These are phyloP conservation scores for Nipponacmea schrenckii DNA, from an alignment of 2,888 invertebrate species.

Conservation along the genomic window DNA sequence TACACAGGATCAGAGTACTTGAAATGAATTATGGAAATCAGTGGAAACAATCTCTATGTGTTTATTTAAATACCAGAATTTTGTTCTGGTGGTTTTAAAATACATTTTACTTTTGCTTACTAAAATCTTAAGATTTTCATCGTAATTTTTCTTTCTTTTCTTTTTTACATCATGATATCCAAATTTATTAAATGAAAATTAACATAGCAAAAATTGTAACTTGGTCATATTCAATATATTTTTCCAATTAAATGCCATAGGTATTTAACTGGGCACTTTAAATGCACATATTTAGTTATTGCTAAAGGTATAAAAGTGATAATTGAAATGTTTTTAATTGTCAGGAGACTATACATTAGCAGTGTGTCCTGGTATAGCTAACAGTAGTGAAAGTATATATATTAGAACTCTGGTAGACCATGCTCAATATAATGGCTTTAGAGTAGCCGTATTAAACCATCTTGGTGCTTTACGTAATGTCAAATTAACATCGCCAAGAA, in stretches of 20 bases:
- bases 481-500: slow-evolving; percentile 85
- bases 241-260: too few species aligned
- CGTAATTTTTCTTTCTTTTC: too few species aligned
- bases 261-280: too few species aligned
- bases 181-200: too few species aligned
- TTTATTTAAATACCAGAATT: too few species aligned
- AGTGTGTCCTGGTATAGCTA: slow-evolving; percentile 81
- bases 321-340: slow-evolving; percentile 19
- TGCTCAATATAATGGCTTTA: slow-evolving; percentile 89
- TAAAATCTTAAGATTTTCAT: too few species aligned
- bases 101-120: too few species aligned
- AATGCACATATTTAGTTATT: too few species aligned
- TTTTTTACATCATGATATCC: too few species aligned
- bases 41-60: neutral
- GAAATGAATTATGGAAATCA: slow-evolving; percentile 16
- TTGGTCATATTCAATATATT: too few species aligned
- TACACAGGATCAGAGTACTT: neutral
- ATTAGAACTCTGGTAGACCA: slow-evolving; percentile 92
- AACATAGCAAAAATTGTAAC: too few species aligned
- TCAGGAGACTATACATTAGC: slow-evolving; percentile 70
- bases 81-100: too few species aligned
- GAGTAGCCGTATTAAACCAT: slow-evolving; percentile 93
- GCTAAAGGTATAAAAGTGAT: neutral
- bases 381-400: slow-evolving; percentile 93
- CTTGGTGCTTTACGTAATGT: slow-evolving; percentile 88